Percentiles rank a stretch among this genome's conserved stretches.
Evolutionary conservation across 2,888 invertebrate genomes (phyloP).

Genomic region (Acheta domesticus): DNA sequence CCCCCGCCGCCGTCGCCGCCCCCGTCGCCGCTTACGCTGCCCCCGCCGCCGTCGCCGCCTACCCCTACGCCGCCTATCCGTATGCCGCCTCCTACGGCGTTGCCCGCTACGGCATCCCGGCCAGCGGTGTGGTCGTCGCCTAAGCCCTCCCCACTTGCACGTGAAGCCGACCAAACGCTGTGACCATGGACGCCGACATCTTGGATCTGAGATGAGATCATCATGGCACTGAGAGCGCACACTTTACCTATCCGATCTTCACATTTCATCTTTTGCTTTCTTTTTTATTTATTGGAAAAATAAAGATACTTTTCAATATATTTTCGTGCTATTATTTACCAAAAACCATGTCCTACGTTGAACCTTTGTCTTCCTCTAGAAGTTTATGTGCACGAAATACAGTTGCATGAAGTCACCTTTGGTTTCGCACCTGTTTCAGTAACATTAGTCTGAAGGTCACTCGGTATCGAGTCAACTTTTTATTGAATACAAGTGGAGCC

Average conservation of each 20-base stretch:
- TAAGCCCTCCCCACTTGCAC: neutral
- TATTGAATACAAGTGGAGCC: too few relatives aligned
- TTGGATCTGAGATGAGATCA: neutral
- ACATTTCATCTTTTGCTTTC: neutral
- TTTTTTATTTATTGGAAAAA: neutral
- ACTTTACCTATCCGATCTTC: neutral
- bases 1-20: conserved; percentile 34
- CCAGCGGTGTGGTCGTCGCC: neutral
- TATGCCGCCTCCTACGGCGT: neutral
- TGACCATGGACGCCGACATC: too few relatives aligned
- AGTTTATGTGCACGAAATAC: too few relatives aligned
- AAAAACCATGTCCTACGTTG: too few relatives aligned
- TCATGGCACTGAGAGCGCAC: neutral
- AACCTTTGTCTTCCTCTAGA: too few relatives aligned
- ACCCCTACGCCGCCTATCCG: neutral
- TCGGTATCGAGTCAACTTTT: too few relatives aligned
- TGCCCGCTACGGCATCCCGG: neutral
- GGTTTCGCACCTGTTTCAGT: too few relatives aligned
- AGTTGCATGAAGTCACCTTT: too few relatives aligned
- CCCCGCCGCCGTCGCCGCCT: too few relatives aligned
- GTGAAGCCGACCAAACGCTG: neutral
- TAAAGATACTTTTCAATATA: neutral
- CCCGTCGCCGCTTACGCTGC: neutral
- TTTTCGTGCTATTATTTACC: too few relatives aligned
- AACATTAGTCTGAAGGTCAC: too few relatives aligned